phyloP scores from a whole-genome alignment of 2,888 invertebrate genomes.

The Drosophila ezoana region DNA sequence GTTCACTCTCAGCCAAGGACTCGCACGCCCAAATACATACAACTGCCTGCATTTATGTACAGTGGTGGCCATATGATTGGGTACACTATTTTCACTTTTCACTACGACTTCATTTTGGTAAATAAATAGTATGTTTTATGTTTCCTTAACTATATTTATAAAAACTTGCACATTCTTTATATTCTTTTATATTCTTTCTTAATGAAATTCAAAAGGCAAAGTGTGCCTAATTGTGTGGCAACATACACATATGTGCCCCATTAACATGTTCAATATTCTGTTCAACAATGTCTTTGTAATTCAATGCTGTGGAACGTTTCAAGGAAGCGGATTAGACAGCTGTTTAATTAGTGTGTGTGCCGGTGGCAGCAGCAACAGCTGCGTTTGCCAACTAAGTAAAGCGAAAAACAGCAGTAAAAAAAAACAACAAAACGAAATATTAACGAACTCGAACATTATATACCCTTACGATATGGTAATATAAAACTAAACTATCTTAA shows the following conservation, averaged over 20 bases:
- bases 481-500: too few relatives aligned
- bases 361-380: slow-evolving; percentile 50
- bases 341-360: slow-evolving; percentile 49
- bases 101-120: background rate
- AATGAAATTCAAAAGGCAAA: too few relatives aligned
- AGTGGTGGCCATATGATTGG: background rate
- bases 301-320: slow-evolving; percentile 40
- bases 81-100: background rate
- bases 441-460: background rate
- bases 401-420: slow-evolving; percentile 2
- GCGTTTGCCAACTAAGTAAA: slow-evolving; percentile 46
- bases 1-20: slow-evolving; percentile 33
- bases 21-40: background rate
- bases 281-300: slow-evolving; percentile 28
- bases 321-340: slow-evolving; percentile 49
- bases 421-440: background rate
- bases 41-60: background rate
- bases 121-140: background rate
- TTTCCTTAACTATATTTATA: background rate
- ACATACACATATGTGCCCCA: background rate
- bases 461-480: background rate
- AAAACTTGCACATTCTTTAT: too few relatives aligned
- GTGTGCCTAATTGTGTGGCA: too few relatives aligned
- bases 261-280: slow-evolving; percentile 9
- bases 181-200: too few relatives aligned